Evolutionary conservation across 2,797 vertebrate genomes (phyloP), one percentile per base, ranked within the genome.

Genomic region (Vespertilio murinus): DNA sequence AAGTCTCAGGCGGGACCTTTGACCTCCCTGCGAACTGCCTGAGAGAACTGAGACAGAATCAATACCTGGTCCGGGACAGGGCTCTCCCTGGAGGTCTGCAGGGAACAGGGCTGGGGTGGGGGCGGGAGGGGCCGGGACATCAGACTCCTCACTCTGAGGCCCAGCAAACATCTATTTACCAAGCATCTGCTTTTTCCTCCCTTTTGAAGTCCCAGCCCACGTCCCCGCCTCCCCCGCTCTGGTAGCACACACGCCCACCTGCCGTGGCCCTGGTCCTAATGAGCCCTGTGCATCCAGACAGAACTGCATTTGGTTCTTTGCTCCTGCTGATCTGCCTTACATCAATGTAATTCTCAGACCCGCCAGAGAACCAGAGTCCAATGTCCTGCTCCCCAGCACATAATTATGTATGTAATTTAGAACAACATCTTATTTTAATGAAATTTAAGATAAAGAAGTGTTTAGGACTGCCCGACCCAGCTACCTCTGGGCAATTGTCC

Each of bases 341-440:
- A 30, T 64, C 79, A 23, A 23, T 14, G 8, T n/a, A 61, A 45
- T n/a, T 42, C 28, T 81, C 8, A 81, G 18, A 16, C 10, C 59
- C 33, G 18, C 40, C 79, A 33, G 59, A 81, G 40, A 47, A 23
- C 28, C 56, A 81, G 40, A 81, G 59, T 22, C 33, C 64, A 45
- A 45, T 47, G 3, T 64, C 59, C 59, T 47, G 22, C 40, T 65
- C 40, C 59, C 18, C 7, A 20, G 23, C 18, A 5, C 59, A 54
- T 78, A 81, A 47, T 88, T 82, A 80, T 9, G 30, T 82, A 80
- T 9, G 30, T 47, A 49, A 59, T n/a, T 49, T 54, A 65, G 42
- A 49, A 22, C 18, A 25, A 42, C 9, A 16, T 75, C 30, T 30
- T 5, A 77, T 88, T 94, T 94, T 77, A 93, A 84, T 81, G 47